Conservation (phyloP, 2,797 vertebrate species). For the Toxotes lorentzi region DNA sequence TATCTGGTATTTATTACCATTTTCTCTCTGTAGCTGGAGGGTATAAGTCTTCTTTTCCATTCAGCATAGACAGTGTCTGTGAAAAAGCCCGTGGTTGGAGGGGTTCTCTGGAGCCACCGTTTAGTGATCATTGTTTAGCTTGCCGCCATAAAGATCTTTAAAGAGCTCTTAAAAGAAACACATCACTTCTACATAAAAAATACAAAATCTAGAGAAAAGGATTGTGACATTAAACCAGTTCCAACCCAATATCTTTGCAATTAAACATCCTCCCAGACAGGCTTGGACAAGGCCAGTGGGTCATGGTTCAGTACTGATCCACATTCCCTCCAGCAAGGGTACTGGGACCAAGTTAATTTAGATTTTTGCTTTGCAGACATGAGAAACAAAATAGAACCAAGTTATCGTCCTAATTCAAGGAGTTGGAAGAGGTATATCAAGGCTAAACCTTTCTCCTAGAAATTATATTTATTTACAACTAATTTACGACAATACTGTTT, state of each 20-base stretch:
- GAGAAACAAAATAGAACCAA: not conserved
- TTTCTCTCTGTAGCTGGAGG: slow-evolving; percentile 10
- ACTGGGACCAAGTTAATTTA: slow-evolving; percentile 15
- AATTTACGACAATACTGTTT: not conserved
- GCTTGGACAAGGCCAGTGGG: slow-evolving; percentile 5
- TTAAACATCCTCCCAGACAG: not conserved
- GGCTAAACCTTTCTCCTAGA: not conserved
- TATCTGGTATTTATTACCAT: slow-evolving; percentile 28
- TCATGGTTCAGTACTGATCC: slow-evolving; percentile 28
- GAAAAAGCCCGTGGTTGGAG: slow-evolving; percentile 17
- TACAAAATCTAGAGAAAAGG: not conserved
- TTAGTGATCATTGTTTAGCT: not conserved
- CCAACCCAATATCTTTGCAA: not conserved
- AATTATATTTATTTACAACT: not conserved
- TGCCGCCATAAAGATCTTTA: not conserved
- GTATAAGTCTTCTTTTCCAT: slow-evolving; percentile 5
- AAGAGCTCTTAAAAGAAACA: not conserved
- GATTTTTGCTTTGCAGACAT: slow-evolving; percentile 7
- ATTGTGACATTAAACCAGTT: not conserved
- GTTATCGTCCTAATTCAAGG: not conserved
- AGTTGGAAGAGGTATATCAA: not conserved
- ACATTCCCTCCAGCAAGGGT: slow-evolving; percentile 11
- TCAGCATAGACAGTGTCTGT: not conserved
- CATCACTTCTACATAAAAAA: slow-evolving; percentile 7
- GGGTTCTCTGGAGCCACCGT: not conserved